Base-by-base conservation (phyloP, 2,113 vertebrate species). In the Zapornia atra region DNA sequence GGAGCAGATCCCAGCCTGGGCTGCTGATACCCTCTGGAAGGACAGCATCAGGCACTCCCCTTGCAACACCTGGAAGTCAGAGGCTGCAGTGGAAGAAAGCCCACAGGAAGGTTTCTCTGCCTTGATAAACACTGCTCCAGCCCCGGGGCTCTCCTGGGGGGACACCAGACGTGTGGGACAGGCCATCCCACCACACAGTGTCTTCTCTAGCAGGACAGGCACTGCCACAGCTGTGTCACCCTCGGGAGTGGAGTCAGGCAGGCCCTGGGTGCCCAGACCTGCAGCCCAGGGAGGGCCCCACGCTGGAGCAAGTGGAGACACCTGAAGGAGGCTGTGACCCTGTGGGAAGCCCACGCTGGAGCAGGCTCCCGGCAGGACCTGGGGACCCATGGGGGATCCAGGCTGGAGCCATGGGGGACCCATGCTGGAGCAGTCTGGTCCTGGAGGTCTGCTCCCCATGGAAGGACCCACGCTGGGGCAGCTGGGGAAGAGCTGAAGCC, bases 241-340 rank as follows among this genome's bases (percentile, higher is more conserved):
- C 8, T 28, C 44, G 0, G 1, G 17, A 69, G 7, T 5, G 16
- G 28, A 18, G 10, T 61, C 33, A 48, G 26, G 34, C 0, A 2
- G 11, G 12, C 11, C 28, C 29, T 57, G 68, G 2, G 8, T 66
- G 59, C 17, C 57, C 46, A n/a, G n/a, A n/a, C n/a, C n/a, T n/a
- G n/a, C n/a, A n/a, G n/a, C n/a, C n/a, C n/a, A n/a, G n/a, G 46
- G 9, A 48, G 46, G 46, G 18, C 46, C 46, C 46, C 46, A 48
- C 38, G 38, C 38, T 38, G 38, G 38, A 38, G 38, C 38, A 11
- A 11, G 38, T 38, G 38, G 38, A 38, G 44, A 14, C 14, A 17
- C n/a, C n/a, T n/a, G n/a, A n/a, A n/a, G n/a, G n/a, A n/a, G n/a
- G 44, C 44, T 44, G 44, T 44, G 44, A 44, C 46, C 46, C 48